Conservation (phyloP, 2,797 vertebrate genomes). For the Alcedo quadribrachys region DNA sequence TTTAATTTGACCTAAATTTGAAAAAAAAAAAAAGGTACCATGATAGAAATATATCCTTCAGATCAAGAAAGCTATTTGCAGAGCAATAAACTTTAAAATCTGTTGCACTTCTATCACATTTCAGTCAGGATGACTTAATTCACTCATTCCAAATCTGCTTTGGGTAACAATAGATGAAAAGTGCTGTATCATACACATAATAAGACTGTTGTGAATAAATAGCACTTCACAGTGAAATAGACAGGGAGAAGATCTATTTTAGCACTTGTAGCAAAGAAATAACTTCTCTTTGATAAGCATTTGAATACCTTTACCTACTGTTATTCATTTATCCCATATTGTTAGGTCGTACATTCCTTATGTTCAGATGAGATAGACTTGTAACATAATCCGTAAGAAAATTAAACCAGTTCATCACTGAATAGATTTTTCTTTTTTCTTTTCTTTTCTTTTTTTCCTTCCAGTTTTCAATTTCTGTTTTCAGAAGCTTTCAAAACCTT, state of each 20-base stretch:
- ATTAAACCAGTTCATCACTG: not conserved
- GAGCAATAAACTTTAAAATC: not conserved
- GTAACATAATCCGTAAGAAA: not conserved
- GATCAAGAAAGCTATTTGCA: conserved; percentile 1
- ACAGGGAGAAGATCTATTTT: not conserved
- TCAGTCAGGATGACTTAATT: not conserved
- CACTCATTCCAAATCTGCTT: not conserved
- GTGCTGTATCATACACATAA: not conserved
- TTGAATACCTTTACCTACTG: not conserved
- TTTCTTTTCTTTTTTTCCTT: not conserved
- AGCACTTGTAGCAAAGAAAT: not conserved
- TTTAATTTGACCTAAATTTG: not conserved
- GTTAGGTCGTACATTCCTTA: not conserved
- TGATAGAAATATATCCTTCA: not conserved
- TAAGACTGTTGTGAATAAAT: not conserved
- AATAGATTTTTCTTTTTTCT: not conserved
- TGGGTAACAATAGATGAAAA: not conserved
- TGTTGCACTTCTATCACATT: not conserved
- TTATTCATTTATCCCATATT: not conserved
- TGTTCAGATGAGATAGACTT: not conserved
- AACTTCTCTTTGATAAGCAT: not conserved
- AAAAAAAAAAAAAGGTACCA: not conserved
- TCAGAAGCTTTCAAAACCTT: not conserved
- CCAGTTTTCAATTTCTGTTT: not conserved
- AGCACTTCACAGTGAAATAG: not conserved